phyloP scores from a whole-genome alignment of 2,113 vertebrate genomes.

The Sporophila hypoxantha region DNA sequence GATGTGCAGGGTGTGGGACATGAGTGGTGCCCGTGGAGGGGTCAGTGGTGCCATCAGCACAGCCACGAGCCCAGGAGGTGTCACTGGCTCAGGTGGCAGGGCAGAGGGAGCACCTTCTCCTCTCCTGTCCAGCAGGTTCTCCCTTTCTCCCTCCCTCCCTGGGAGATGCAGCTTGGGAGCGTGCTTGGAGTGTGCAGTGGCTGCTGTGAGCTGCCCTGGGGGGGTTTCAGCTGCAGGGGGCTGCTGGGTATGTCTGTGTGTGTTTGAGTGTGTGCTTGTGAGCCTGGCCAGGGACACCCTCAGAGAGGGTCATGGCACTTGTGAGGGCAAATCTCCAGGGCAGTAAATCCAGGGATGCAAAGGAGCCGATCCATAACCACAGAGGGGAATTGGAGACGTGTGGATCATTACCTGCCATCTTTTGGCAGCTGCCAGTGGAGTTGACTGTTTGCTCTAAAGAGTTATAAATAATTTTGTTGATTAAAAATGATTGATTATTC shows the following conservation, averaged over 20 bases:
- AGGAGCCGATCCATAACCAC: not conserved
- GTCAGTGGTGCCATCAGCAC: not conserved
- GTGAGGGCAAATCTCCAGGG: not conserved
- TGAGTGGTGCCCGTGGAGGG: not conserved
- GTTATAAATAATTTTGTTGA: conserved; percentile 5
- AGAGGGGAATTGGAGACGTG: not conserved
- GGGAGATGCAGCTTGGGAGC: not conserved
- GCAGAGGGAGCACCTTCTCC: not conserved
- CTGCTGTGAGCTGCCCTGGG: not conserved
- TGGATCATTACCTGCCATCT: not conserved
- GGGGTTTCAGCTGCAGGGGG: not conserved
- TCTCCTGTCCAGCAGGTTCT: not conserved
- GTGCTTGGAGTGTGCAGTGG: not conserved
- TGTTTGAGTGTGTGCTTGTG: not conserved
- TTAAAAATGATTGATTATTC: conserved; percentile 22
- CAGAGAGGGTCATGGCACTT: not conserved
- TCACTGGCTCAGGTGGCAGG: not conserved
- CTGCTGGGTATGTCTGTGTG: not conserved
- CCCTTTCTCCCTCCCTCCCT: not conserved
- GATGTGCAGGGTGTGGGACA: not conserved
- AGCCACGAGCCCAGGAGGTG: not conserved
- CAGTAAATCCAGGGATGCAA: not conserved
- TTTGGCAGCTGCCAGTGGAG: not conserved
- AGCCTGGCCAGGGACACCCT: not conserved
- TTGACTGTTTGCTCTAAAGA: not conserved